These are phyloP conservation scores for Climacteris rufus DNA, from an alignment of 2,113 vertebrate species.

Conservation along the genomic window DNA sequence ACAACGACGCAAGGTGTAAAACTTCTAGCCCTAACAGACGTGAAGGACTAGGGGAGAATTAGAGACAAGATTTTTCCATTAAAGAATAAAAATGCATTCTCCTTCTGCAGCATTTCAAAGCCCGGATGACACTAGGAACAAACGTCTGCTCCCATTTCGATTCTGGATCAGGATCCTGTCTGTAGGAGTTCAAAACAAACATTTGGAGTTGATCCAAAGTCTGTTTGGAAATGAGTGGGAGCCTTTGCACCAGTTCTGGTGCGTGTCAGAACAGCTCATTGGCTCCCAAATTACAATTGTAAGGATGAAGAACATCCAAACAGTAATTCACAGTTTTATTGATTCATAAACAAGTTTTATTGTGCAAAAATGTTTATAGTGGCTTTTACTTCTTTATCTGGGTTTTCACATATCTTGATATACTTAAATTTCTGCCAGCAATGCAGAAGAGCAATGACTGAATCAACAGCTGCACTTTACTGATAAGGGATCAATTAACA, in stretches of 20 bases:
- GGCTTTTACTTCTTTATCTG: background rate
- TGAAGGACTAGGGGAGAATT: background rate
- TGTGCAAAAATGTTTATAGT: background rate
- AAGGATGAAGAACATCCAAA: background rate
- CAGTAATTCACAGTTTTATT: background rate
- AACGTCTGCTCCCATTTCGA: background rate
- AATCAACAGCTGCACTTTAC: background rate
- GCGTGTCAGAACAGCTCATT: background rate
- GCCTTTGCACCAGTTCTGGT: background rate
- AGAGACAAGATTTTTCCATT: background rate
- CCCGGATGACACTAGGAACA: background rate
- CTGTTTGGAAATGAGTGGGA: background rate
- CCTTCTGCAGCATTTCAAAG: background rate
- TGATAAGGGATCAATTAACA: conserved; percentile 15
- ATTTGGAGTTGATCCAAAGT: background rate
- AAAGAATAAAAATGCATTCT: background rate
- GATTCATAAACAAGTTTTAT: conserved; percentile 6
- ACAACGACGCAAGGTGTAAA: background rate
- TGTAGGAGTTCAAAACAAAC: background rate
- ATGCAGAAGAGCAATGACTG: background rate
- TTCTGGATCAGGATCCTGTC: background rate
- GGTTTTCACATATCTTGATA: background rate
- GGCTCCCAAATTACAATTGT: background rate
- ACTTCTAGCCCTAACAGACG: background rate
- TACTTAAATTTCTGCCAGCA: conserved; percentile 20